Conservation (phyloP, 2,888 invertebrate species). For the Heliothis peltigera region DNA sequence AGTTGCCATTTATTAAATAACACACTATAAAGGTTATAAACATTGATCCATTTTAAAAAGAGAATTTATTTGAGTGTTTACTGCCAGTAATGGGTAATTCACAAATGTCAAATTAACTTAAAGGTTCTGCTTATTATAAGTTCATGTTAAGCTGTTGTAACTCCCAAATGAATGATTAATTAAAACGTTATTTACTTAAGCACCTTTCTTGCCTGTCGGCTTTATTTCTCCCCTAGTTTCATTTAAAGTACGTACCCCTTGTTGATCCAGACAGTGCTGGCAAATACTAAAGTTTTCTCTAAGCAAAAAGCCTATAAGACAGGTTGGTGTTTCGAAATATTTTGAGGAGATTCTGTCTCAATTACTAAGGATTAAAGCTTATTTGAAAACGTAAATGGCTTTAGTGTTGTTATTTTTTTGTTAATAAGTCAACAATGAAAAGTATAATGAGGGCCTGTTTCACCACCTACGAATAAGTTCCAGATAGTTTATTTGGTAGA, state of each 20-base stretch:
- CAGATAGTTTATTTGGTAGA: too few species aligned
- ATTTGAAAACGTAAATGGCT: not conserved
- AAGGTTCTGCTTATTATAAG: not conserved
- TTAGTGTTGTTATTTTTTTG: too few species aligned
- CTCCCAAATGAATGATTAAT: constrained; percentile 8
- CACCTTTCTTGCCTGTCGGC: constrained; percentile 8
- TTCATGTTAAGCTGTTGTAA: not conserved
- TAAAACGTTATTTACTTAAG: constrained; percentile 13
- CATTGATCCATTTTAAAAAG: too few species aligned
- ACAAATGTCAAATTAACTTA: not conserved
- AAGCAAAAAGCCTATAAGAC: too few species aligned
- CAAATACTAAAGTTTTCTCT: constrained; percentile 18
- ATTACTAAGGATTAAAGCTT: not conserved
- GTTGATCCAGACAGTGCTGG: not conserved
- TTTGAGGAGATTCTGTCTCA: constrained; percentile 8
- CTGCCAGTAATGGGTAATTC: too few species aligned
- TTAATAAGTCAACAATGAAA: not conserved
- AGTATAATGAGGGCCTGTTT: too few species aligned
- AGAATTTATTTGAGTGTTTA: too few species aligned
- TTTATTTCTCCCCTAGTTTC: constrained; percentile 9
- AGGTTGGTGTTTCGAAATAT: constrained; percentile 1
- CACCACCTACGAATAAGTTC: too few species aligned
- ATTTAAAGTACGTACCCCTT: constrained; percentile 3
- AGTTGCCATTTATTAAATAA: not conserved
- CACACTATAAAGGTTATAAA: too few species aligned